Evolutionary conservation across 2,113 vertebrate genomes (phyloP).

Genomic region (Phycodurus eques): DNA sequence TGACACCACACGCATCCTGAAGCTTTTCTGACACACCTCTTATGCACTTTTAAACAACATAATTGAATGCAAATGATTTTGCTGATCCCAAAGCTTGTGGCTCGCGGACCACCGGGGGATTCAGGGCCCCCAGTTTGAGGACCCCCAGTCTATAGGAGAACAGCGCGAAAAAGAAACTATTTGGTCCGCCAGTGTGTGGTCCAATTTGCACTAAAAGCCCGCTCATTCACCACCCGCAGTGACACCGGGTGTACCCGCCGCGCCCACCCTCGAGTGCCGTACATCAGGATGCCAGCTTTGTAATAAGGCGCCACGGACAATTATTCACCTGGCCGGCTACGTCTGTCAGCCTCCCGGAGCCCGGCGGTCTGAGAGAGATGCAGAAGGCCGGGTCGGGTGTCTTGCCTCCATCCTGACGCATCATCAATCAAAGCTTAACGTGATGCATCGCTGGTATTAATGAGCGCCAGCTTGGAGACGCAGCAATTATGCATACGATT

Average conservation of each 20-base stretch:
- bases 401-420: constrained; percentile 49
- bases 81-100: too few relatives aligned
- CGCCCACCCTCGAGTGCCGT: constrained; percentile 58
- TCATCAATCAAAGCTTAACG: constrained; percentile 57
- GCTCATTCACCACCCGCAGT: constrained; percentile 54
- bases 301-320: constrained; percentile 62
- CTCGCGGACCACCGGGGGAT: too few relatives aligned
- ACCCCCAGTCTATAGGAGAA: too few relatives aligned
- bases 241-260: constrained; percentile 29
- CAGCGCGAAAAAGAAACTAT: too few relatives aligned
- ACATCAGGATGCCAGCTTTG: constrained; percentile 60
- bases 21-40: too few relatives aligned
- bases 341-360: constrained; percentile 52
- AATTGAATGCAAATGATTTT: too few relatives aligned
- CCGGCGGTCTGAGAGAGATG: constrained; percentile 21
- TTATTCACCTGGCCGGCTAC: constrained; percentile 55
- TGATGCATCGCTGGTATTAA: constrained; percentile 64
- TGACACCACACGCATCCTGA: too few relatives aligned
- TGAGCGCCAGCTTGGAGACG: constrained; percentile 43
- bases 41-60: too few relatives aligned
- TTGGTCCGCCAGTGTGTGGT: constrained; percentile 41
- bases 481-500: constrained; percentile 40
- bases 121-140: too few relatives aligned
- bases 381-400: neutral
- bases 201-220: constrained; percentile 51